Evolutionary conservation across 2,888 invertebrate genomes (phyloP), one percentile per base, ranked within the genome.

Genomic region (Cistogaster globosa): DNA sequence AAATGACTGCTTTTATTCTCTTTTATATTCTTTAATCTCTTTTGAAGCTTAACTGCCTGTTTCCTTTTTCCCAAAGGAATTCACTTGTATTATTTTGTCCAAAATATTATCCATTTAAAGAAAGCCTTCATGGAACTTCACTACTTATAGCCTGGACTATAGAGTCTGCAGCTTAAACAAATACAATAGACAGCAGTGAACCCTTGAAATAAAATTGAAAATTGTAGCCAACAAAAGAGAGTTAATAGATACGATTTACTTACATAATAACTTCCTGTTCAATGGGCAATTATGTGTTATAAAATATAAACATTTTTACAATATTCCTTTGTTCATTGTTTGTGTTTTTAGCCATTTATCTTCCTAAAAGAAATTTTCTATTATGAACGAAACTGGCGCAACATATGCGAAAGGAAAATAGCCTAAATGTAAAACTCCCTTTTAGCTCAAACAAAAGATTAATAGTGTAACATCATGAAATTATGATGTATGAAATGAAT

Each of bases 201-300:
- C 69, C 60, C 68, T 78, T 68, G 22, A 68, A 68, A 68, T 38
- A 9, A 77, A 69, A 78, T 69, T 78, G 60, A 75, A 72, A 77
- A 75, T 57, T 38, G 51, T 9, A 53, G 79, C 53, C 48, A 72
- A 82, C 69, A 74, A 81, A 74, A 71, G 57, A 36, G 12, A 48
- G 72, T 32, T 74, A 82, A 80, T 72, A 71, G 75, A 85, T 85
- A 72, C 77, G 58, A 82, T 78, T 85, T 75, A 81, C 81, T 85
- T 80, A 68, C 79, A 85, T 86, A 87, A 87, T 86, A 85, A 87
- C 78, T 87, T 87, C 85, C 86, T 85, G 86, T 85, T 87, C 86
- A 87, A 82, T 87, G 85, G 85, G 71, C 86, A 87, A 86, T 86
- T 87, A 67, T 67, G 22, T 82, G 18, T 81, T 75, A 81, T 78